Evolutionary conservation across 2,113 vertebrate species (phyloP).

Genomic region (Neotragus moschatus): DNA sequence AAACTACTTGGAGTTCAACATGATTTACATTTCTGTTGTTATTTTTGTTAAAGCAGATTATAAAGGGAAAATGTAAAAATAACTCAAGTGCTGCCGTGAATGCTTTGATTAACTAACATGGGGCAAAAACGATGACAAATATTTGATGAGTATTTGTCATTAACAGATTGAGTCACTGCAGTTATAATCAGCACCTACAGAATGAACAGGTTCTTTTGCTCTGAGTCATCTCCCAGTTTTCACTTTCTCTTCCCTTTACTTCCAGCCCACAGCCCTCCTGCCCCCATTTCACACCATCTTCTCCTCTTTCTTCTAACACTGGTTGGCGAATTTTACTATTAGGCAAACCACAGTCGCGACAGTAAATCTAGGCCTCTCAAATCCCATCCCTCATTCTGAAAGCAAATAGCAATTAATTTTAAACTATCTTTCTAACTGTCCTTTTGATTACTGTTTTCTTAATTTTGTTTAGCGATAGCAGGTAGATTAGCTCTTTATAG

Average conservation of each 20-base stretch:
- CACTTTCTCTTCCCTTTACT: not conserved
- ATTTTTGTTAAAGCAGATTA: not conserved
- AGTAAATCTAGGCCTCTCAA: not conserved
- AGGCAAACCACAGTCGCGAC: not conserved
- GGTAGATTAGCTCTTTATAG: not conserved
- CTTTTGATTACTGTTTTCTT: not conserved
- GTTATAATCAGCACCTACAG: not conserved
- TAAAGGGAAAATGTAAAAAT: conserved; percentile 13
- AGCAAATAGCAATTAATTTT: not conserved
- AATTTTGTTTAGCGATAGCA: not conserved
- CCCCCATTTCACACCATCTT: not conserved
- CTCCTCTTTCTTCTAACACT: not conserved
- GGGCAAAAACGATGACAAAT: not conserved
- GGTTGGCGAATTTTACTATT: not conserved
- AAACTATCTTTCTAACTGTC: not conserved
- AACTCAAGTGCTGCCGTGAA: not conserved
- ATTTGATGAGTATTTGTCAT: not conserved
- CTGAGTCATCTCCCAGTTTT: not conserved
- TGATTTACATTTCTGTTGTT: not conserved
- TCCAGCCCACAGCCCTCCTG: not conserved
- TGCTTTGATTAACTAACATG: not conserved
- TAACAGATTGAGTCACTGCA: not conserved
- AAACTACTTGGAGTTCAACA: not conserved
- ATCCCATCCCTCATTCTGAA: not conserved
- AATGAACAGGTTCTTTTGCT: not conserved